phyloP scores from a whole-genome alignment of 1,140 invertebrate species.

The Ctenoplectra terminalis region DNA sequence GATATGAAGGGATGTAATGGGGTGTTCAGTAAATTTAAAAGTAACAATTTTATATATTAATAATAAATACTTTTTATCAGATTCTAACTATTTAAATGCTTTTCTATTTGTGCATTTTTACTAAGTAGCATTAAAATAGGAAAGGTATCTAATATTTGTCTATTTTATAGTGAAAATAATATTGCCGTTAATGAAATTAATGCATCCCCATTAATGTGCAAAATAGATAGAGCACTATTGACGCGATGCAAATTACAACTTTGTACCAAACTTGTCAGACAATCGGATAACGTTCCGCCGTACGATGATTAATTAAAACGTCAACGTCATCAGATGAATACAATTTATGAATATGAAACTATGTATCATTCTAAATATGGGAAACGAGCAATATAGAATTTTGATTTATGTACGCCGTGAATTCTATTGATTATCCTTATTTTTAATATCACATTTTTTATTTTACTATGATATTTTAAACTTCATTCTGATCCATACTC shows the following conservation, averaged over 20 bases:
- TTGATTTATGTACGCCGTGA: conserved; percentile 10
- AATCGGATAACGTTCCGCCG: conserved; percentile 34
- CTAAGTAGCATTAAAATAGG: not conserved
- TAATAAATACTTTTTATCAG: no score
- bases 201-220: not conserved
- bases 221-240: not conserved
- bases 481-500: not conserved
- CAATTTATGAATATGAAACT: conserved; percentile 33
- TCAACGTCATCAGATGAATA: conserved; percentile 47
- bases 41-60: no score
- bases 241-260: conserved; percentile 26
- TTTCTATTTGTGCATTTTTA: not conserved
- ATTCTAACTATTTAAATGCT: no score
- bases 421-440: not conserved
- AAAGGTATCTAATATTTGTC: no score
- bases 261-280: conserved; percentile 59
- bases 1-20: no score
- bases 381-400: conserved; percentile 28
- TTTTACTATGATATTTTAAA: not conserved
- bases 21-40: no score
- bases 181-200: not conserved
- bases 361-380: conserved; percentile 3
- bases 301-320: conserved; percentile 25
- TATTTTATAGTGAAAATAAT: not conserved
- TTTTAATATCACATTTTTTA: no score